Evolutionary conservation across 1,140 invertebrate genomes (phyloP), one percentile per base, ranked within the genome.

Genomic region (Meloidogyne floridensis): DNA sequence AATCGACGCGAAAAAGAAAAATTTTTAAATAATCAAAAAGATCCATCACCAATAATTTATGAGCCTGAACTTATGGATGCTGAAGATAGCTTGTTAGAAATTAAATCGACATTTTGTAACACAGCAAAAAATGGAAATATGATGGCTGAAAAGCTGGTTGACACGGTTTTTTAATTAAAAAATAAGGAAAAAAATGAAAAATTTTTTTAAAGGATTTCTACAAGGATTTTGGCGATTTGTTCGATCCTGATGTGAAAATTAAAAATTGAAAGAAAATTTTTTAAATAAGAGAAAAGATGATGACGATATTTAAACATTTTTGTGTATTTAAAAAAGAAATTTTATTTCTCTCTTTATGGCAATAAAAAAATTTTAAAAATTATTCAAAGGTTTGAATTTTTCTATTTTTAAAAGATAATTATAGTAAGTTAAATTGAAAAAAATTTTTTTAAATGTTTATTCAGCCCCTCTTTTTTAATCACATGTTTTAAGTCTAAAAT

Each of bases 1-100:
- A 65, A 65, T 32, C 72, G 43, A 74, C 43, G 72, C n/a, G 53
- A 74, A 74, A 47, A 54, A 32, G 72, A 74, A 4, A 74, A 74
- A 74, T 20, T 15, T 4, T n/a, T 32, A 7, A 51, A 74, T 54
- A 74, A 51, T 54, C 43, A 51, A 13, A 54, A 74, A 7, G 72
- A 74, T 15, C 6, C 72, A 7, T 15, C 72, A 2, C 53, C 72
- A 6, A 10, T 54, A 74, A 13, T 74, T 47, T 74, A 74, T 79
- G 59, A 69, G 10, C 77, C 77, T 7, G 77, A 79, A 79, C 72
- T 79, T 79, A 79, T 79, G 77, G 77, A 79, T 53, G 77, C 77
- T n/a, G 77, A 79, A 47, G 77, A 79, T 18, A 79, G 59, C 47
- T n/a, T 79, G n/a, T 42, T 78, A 13, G 76, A 78, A 32, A 20